Conservation (phyloP, 2,113 vertebrate genomes). For the Nannobrachium achirus region DNA sequence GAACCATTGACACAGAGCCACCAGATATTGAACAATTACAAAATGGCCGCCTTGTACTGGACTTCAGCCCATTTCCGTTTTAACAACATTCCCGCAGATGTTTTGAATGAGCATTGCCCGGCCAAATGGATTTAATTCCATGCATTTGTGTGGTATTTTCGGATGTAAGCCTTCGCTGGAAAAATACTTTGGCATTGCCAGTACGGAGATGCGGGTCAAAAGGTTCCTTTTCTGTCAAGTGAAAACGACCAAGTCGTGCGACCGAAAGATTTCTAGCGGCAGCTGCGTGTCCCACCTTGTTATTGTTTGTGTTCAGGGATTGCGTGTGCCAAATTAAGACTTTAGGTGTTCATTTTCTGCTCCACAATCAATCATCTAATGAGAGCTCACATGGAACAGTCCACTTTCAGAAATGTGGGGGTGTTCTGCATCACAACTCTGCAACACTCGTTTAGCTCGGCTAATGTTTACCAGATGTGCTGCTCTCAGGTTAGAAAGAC, state of each 20-base stretch:
- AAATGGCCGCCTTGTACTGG: too few relatives aligned
- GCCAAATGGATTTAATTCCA: constrained; percentile 43
- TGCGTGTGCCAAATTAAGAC: constrained; percentile 56
- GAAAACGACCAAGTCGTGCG: constrained; percentile 38
- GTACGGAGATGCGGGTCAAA: constrained; percentile 50
- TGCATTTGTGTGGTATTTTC: constrained; percentile 64
- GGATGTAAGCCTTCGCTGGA: constrained; percentile 46
- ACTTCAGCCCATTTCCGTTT: constrained; percentile 23
- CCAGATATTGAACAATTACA: too few relatives aligned
- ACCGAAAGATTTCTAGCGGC: constrained; percentile 37
- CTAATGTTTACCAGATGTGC: constrained; percentile 79
- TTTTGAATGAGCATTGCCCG: constrained; percentile 50
- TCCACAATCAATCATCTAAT: constrained; percentile 58
- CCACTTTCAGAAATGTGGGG: constrained; percentile 64
- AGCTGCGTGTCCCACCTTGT: constrained; percentile 51
- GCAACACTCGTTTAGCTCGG: constrained; percentile 63
- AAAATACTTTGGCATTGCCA: constrained; percentile 57
- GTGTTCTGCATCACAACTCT: constrained; percentile 70
- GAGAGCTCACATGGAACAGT: constrained; percentile 31
- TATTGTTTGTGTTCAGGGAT: constrained; percentile 60
- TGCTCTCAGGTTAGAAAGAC: constrained; percentile 46
- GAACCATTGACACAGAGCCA: too few relatives aligned
- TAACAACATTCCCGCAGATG: constrained; percentile 50
- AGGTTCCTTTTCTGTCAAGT: constrained; percentile 55
- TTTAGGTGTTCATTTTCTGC: constrained; percentile 63